Percentiles rank a stretch among this genome's conserved stretches.
These are phyloP conservation scores for Bufotes viridis DNA, from an alignment of 2,797 vertebrate species.

Conservation along the genomic window DNA sequence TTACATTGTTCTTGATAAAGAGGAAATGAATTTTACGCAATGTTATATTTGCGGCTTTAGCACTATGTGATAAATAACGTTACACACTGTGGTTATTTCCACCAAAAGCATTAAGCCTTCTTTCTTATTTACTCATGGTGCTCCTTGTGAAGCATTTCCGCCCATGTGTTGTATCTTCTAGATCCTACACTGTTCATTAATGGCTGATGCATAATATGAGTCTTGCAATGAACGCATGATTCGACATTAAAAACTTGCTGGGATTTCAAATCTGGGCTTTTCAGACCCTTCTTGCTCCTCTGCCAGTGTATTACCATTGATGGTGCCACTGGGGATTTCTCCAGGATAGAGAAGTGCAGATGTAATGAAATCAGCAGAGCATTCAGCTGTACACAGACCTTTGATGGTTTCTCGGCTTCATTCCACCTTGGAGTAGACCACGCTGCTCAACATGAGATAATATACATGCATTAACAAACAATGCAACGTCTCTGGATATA, in stretches of 20 bases:
- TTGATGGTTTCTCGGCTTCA: conserved; percentile 28
- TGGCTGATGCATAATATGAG: conserved; percentile 28
- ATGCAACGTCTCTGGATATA: neutral
- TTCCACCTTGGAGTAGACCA: conserved; percentile 22
- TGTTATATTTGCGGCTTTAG: neutral
- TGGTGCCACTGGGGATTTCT: conserved; percentile 38
- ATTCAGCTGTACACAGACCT: conserved; percentile 19
- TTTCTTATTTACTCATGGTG: neutral
- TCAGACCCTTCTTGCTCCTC: neutral
- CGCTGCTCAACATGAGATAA: conserved; percentile 15
- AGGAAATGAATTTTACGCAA: neutral
- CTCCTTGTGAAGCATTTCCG: neutral
- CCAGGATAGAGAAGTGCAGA: conserved; percentile 33
- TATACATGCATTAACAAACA: conserved; percentile 12
- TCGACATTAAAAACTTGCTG: conserved; percentile 9
- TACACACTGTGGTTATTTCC: neutral
- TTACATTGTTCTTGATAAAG: too few species aligned
- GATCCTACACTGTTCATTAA: conserved; percentile 38
- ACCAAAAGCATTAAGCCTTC: neutral
- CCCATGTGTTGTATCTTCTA: neutral
- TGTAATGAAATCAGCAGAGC: conserved; percentile 54
- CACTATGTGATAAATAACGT: neutral
- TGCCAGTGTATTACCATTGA: conserved; percentile 43
- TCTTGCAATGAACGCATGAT: conserved; percentile 21
- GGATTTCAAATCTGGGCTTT: conserved; percentile 35